phyloP scores from a whole-genome alignment of 2,113 vertebrate genomes.

The Capreolus pygargus region DNA sequence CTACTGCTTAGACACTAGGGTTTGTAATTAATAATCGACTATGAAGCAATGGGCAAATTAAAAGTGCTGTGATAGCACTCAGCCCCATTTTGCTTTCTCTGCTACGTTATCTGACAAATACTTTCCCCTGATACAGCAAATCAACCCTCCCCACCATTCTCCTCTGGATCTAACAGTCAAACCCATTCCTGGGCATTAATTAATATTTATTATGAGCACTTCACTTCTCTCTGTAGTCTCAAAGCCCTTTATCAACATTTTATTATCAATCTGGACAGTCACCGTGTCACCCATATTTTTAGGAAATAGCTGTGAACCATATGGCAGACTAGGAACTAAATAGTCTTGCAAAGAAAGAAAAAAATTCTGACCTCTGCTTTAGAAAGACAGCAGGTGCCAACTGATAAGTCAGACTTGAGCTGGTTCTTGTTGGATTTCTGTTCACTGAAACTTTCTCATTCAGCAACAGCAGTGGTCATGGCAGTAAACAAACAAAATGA shows the following conservation, averaged over 20 bases:
- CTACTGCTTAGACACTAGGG: background rate
- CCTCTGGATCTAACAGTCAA: slow-evolving; percentile 11
- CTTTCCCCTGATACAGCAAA: background rate
- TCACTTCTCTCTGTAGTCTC: background rate
- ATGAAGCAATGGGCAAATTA: slow-evolving; percentile 5
- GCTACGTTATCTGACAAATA: background rate
- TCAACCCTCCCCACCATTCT: background rate
- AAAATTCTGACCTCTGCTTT: background rate
- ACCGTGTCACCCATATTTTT: background rate
- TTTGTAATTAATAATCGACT: background rate
- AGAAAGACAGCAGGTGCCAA: background rate
- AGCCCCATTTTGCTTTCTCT: background rate
- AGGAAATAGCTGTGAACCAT: slow-evolving; percentile 33
- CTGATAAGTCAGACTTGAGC: background rate
- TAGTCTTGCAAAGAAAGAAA: background rate
- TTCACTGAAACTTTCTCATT: background rate
- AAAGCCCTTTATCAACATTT: slow-evolving; percentile 48
- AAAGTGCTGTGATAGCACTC: background rate
- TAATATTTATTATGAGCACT: slow-evolving; percentile 44
- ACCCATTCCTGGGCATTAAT: background rate
- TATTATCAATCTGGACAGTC: slow-evolving; percentile 2
- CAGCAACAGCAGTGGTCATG: background rate
- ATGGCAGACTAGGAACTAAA: slow-evolving; percentile 21
- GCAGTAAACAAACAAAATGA: background rate
- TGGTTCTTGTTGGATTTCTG: background rate